phyloP scores from a whole-genome alignment of 2,888 invertebrate species.

The Xestia sexstrigata region DNA sequence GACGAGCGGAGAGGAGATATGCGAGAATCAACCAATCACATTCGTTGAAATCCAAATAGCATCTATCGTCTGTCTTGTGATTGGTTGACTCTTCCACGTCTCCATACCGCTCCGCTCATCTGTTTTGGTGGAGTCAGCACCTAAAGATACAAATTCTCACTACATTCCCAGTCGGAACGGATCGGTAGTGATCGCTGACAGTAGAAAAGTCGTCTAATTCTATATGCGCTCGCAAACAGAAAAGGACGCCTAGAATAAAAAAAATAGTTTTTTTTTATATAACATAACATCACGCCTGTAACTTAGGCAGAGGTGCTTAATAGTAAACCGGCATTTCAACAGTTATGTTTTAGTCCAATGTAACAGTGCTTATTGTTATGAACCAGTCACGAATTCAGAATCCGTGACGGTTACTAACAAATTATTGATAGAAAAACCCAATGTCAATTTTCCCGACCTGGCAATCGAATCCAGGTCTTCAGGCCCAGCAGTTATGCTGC shows the following conservation, averaged over 20 bases:
- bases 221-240: neutral
- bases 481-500: neutral
- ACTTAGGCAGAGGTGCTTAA: neutral
- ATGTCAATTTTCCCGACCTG: neutral
- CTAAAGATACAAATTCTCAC: neutral
- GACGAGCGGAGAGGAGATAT: neutral
- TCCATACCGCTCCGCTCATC: neutral
- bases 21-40: neutral
- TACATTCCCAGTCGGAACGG: neutral
- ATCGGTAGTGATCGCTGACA: neutral
- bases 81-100: neutral
- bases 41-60: neutral
- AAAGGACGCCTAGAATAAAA: neutral
- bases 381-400: neutral
- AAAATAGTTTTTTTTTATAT: neutral
- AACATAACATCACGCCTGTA: neutral
- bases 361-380: neutral
- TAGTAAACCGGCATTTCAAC: neutral
- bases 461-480: neutral
- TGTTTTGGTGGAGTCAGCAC: neutral
- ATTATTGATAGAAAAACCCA: neutral
- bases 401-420: neutral
- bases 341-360: neutral
- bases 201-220: neutral
- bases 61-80: neutral